Percentiles rank a stretch among this genome's conserved stretches.
These are phyloP conservation scores for Crotalus viridis DNA, from an alignment of 2,113 vertebrate genomes.

Conservation along the genomic window DNA sequence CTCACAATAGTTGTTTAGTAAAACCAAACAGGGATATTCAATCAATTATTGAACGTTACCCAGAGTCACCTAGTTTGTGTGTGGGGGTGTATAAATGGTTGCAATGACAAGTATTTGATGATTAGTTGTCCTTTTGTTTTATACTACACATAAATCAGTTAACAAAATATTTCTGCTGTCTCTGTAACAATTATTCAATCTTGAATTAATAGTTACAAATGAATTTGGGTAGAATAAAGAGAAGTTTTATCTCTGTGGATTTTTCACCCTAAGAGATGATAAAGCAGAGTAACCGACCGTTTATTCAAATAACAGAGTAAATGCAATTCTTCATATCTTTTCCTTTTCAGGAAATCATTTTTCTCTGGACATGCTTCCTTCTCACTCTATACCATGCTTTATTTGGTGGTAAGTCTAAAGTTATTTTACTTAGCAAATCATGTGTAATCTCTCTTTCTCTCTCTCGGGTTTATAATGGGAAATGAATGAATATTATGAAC, in stretches of 20 bases:
- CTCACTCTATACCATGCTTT: conserved; percentile 97
- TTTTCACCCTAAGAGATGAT: background rate
- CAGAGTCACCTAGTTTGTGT: background rate
- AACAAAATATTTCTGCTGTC: background rate
- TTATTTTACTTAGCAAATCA: background rate
- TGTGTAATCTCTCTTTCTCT: background rate
- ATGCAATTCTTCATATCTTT: conserved; percentile 55
- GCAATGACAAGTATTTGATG: background rate
- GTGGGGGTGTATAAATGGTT: background rate
- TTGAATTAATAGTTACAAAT: background rate
- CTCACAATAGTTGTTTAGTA: background rate
- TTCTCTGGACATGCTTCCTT: conserved; percentile 98
- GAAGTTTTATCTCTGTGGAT: background rate
- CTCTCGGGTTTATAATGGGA: background rate
- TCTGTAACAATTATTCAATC: background rate
- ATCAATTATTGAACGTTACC: background rate
- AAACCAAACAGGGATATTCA: background rate
- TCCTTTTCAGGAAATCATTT: conserved; percentile 92
- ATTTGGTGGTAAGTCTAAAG: conserved; percentile 90
- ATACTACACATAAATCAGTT: background rate
- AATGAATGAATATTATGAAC: background rate
- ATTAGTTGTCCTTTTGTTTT: background rate
- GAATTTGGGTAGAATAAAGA: background rate
- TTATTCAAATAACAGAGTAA: background rate
- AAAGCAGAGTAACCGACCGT: background rate